These are phyloP conservation scores for Tricholaema leucomelas DNA, from an alignment of 2,113 vertebrate species.

Conservation along the genomic window DNA sequence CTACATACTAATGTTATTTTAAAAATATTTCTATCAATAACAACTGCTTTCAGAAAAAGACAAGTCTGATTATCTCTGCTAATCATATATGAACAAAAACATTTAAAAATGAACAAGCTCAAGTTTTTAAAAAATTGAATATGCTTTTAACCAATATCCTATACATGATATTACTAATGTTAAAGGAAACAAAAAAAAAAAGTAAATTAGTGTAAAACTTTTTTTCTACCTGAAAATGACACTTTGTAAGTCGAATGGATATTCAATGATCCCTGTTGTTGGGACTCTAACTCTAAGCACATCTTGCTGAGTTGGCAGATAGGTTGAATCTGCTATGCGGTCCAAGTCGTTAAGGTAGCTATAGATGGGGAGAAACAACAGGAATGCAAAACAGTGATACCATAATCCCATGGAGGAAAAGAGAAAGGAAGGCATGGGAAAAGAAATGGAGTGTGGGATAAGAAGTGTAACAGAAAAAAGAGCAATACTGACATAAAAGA, in stretches of 20 bases:
- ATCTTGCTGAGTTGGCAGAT: conserved; percentile 83
- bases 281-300: conserved; percentile 84
- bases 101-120: neutral
- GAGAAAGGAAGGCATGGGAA: neutral
- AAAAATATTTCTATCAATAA: neutral
- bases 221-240: conserved; percentile 92
- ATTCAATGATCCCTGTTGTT: conserved; percentile 86
- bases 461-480: too few species aligned
- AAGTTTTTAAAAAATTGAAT: neutral
- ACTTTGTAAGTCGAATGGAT: conserved; percentile 93
- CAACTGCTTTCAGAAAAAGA: conserved; percentile 2
- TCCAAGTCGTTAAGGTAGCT: conserved; percentile 85
- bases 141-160: neutral
- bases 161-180: neutral
- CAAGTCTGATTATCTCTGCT: neutral
- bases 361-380: conserved; percentile 61
- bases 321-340: conserved; percentile 76
- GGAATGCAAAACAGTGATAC: conserved; percentile 55
- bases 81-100: neutral
- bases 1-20: neutral
- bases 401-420: conserved; percentile 7
- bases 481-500: too few species aligned
- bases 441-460: neutral
- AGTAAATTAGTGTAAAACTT: neutral
- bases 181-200: neutral